phyloP scores from a whole-genome alignment of 2,888 invertebrate genomes.

The Creontiades dilutus region DNA sequence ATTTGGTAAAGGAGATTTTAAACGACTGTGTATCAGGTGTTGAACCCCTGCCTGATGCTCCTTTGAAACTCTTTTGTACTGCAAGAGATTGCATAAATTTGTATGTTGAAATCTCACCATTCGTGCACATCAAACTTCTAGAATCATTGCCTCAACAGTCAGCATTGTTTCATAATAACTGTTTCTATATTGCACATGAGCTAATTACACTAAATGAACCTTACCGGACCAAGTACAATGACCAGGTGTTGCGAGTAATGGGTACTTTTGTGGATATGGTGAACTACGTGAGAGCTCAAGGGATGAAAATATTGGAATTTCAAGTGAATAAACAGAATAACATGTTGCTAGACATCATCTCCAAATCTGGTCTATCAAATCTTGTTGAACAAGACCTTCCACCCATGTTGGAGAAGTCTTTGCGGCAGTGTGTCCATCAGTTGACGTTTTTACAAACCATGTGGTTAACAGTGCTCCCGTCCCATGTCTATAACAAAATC shows the following conservation, averaged over 20 bases:
- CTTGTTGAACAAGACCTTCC: conserved; percentile 80
- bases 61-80: conserved; percentile 84
- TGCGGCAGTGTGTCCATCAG: conserved; percentile 91
- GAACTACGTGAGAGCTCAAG: conserved; percentile 46
- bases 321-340: conserved; percentile 62
- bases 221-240: conserved; percentile 44
- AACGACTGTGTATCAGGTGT: conserved; percentile 80
- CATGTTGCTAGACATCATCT: conserved; percentile 40
- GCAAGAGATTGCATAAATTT: conserved; percentile 87
- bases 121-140: conserved; percentile 88
- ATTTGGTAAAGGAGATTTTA: conserved; percentile 80
- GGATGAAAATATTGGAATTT: conserved; percentile 43
- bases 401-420: conserved; percentile 84
- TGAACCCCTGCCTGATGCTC: conserved; percentile 82
- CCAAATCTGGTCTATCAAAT: conserved; percentile 33
- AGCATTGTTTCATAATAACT: conserved; percentile 92
- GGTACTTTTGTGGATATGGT: conserved; percentile 65
- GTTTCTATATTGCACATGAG: conserved; percentile 90
- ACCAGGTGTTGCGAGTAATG: conserved; percentile 37
- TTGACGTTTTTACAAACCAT: conserved; percentile 90
- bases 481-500: conserved; percentile 86
- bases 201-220: conserved; percentile 81
- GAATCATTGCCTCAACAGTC: conserved; percentile 93
- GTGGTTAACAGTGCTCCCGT: conserved; percentile 91
- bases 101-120: conserved; percentile 88